phyloP scores from a whole-genome alignment of 2,888 invertebrate species.

The Cenopis cana region DNA sequence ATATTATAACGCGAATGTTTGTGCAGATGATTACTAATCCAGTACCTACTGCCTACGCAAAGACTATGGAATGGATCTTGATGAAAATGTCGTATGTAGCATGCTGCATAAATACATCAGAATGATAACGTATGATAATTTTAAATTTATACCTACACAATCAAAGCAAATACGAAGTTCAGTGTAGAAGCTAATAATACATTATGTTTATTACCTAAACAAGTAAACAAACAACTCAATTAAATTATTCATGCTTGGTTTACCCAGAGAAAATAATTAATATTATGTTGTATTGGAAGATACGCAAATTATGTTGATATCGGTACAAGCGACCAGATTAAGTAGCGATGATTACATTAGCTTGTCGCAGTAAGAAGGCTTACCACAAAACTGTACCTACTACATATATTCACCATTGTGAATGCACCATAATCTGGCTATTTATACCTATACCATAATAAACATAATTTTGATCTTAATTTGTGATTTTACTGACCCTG shows the following conservation, averaged over 20 bases:
- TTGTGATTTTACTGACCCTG: too few relatives aligned
- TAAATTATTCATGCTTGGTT: neutral
- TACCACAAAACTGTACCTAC: too few relatives aligned
- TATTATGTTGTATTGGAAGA: neutral
- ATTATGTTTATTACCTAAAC: neutral
- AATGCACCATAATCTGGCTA: too few relatives aligned
- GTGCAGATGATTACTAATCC: too few relatives aligned
- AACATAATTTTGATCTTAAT: too few relatives aligned
- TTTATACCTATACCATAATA: too few relatives aligned
- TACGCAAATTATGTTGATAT: neutral
- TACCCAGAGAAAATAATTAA: neutral
- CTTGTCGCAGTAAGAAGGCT: neutral
- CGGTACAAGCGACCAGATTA: neutral
- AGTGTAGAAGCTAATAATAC: neutral
- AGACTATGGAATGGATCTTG: too few relatives aligned
- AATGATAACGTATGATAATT: neutral
- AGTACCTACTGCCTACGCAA: too few relatives aligned
- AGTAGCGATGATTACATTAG: too few relatives aligned
- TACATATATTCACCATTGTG: too few relatives aligned
- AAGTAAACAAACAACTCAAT: neutral
- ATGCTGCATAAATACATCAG: neutral
- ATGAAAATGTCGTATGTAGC: too few relatives aligned
- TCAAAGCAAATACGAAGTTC: neutral
- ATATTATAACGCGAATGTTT: too few relatives aligned
- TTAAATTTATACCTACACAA: neutral